Conservation (phyloP, 2,888 invertebrate genomes). For the Mantis religiosa region DNA sequence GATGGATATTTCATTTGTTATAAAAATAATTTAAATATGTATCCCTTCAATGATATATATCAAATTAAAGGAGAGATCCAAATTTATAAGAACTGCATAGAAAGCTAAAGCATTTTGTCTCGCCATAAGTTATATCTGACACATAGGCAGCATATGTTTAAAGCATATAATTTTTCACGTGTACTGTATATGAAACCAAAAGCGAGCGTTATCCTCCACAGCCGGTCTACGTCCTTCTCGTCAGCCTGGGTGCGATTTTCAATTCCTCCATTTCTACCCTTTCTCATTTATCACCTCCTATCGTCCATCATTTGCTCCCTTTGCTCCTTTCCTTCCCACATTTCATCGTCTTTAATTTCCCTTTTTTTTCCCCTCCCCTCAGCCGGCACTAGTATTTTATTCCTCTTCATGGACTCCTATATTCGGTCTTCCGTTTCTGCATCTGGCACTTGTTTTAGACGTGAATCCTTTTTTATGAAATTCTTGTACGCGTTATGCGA, state of each 20-base stretch:
- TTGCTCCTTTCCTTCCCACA: background rate
- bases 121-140: too few species aligned
- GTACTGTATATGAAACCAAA: background rate
- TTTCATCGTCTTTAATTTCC: conserved; percentile 15
- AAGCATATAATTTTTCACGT: too few species aligned
- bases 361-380: conserved; percentile 11
- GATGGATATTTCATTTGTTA: too few species aligned
- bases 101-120: too few species aligned
- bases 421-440: background rate
- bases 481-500: conserved; percentile 25
- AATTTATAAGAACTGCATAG: too few species aligned
- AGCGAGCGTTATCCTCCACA: background rate
- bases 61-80: too few species aligned
- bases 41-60: too few species aligned
- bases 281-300: background rate
- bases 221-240: background rate
- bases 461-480: conserved; percentile 26
- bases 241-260: background rate
- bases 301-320: background rate
- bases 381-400: background rate
- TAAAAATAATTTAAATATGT: too few species aligned
- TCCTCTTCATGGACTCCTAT: background rate
- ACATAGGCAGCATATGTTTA: too few species aligned
- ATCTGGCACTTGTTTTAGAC: background rate
- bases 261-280: background rate